Base-by-base conservation (phyloP, 2,888 invertebrate species). In the Caenorhabditis virilis region DNA sequence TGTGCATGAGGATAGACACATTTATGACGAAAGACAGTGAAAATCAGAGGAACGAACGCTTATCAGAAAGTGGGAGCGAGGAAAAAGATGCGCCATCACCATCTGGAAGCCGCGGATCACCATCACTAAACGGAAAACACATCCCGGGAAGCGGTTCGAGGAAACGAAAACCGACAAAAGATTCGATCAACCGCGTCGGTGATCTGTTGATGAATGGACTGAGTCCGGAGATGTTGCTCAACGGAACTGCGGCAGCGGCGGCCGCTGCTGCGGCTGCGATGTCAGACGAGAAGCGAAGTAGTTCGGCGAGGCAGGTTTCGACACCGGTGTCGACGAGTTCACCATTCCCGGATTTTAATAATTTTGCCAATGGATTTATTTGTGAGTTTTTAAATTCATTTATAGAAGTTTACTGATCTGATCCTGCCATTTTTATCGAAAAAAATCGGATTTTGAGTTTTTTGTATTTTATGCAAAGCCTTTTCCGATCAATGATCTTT, bases 121-220 rank as follows among this genome's bases (percentile, higher is more conserved):
- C 72, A 16, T 38, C 36, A 15, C 47, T 55, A 4, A 70, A 49
- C 38, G 72, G 39, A 74, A 77, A 64, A 51, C 72, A 18, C 69
- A 69, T 49, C 61, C 64, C 11, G 48, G 60, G 45, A 67, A 72
- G 54, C 1, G 79, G 79, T n/a, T 55, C 69, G 39, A 39, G 74
- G 20, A 79, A 79, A 59, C 55, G 79, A 18, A 79, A 79, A 53
- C 76, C 77, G 20, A 69, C 70, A 18, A 76, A 78, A 35, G 74
- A 75, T 22, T 51, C 65, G 4, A 58, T 77, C 26, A 68, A 69
- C 22, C 36, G 63, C 3, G 47, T 55, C 11, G 48, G 45, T 16
- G 22, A 36, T 16, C 49, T 56, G n/a, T 27, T 55, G 5, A 15
- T 20, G 15, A 22, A 18, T 15, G 23, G 20, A 1, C 23, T 20